Conservation (phyloP, 2,888 invertebrate species). For the Cyclophora punctaria region DNA sequence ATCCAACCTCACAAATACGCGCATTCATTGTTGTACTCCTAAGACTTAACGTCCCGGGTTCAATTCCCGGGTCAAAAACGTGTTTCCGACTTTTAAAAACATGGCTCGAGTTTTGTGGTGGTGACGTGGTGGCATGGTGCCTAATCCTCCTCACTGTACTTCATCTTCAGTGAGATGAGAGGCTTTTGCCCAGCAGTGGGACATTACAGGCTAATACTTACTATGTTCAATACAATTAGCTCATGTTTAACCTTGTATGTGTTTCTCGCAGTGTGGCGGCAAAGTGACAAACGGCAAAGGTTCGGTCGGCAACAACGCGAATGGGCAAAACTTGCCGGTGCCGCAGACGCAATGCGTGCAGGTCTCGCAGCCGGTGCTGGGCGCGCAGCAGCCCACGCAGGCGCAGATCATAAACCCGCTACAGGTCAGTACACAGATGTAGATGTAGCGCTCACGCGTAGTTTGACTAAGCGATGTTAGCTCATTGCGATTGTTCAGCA, state of each 20-base stretch:
- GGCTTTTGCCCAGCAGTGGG: too few relatives aligned
- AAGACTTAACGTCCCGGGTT: too few relatives aligned
- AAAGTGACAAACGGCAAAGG: conserved; percentile 54
- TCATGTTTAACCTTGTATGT: not conserved
- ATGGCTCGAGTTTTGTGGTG: not conserved
- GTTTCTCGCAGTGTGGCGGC: conserved; percentile 43
- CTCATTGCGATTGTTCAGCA: too few relatives aligned
- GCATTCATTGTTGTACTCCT: too few relatives aligned
- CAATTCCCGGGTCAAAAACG: too few relatives aligned
- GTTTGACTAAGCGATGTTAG: too few relatives aligned
- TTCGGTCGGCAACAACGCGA: conserved; percentile 30
- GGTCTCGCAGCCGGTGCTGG: conserved; percentile 81
- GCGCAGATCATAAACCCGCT: conserved; percentile 84
- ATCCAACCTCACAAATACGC: not conserved
- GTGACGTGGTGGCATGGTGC: too few relatives aligned
- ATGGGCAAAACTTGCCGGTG: conserved; percentile 61
- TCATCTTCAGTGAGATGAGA: too few relatives aligned
- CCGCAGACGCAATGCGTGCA: conserved; percentile 80
- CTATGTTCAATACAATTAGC: not conserved
- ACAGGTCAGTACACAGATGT: conserved; percentile 60
- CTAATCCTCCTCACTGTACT: too few relatives aligned
- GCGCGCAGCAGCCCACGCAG: conserved; percentile 78
- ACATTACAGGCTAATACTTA: too few relatives aligned
- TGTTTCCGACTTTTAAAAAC: not conserved
- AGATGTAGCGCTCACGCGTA: too few relatives aligned